Conservation (phyloP, 1,140 invertebrate species). For the Listronotus bonariensis region DNA sequence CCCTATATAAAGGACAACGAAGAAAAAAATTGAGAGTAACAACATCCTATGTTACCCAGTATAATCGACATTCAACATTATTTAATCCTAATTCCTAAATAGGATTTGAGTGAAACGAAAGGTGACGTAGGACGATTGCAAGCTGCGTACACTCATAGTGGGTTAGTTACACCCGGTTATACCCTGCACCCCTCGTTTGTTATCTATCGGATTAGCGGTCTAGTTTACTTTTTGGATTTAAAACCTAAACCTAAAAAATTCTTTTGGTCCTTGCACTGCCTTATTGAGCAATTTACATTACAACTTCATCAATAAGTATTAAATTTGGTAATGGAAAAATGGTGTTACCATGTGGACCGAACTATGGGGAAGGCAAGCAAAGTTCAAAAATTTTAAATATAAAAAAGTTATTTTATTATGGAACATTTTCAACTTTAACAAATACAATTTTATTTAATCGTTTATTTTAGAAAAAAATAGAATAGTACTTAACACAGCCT, state of each 20-base stretch:
- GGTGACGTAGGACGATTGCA: conserved; percentile 4
- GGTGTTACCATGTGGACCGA: neutral
- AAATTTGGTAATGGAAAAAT: conserved; percentile 1
- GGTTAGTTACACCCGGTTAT: neutral
- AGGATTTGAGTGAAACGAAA: neutral
- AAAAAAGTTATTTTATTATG: too few species aligned
- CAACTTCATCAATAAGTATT: conserved; percentile 24
- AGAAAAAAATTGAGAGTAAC: too few species aligned
- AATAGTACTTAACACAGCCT: too few species aligned
- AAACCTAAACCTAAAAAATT: conserved; percentile 6
- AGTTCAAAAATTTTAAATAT: too few species aligned
- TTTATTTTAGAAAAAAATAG: too few species aligned
- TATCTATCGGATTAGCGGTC: conserved; percentile 2
- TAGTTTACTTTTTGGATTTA: conserved; percentile 20
- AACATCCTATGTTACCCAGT: too few species aligned
- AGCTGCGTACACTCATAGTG: conserved; percentile 3
- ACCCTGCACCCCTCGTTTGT: neutral
- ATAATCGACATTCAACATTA: neutral
- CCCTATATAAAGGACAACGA: too few species aligned
- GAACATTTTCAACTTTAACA: too few species aligned
- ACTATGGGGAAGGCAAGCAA: neutral
- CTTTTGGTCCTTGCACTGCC: neutral
- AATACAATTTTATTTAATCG: too few species aligned
- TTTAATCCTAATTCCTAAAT: conserved; percentile 20
- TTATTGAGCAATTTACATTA: conserved; percentile 18